Evolutionary conservation across 2,888 invertebrate species (phyloP).

Genomic region (Drosophila merina): DNA sequence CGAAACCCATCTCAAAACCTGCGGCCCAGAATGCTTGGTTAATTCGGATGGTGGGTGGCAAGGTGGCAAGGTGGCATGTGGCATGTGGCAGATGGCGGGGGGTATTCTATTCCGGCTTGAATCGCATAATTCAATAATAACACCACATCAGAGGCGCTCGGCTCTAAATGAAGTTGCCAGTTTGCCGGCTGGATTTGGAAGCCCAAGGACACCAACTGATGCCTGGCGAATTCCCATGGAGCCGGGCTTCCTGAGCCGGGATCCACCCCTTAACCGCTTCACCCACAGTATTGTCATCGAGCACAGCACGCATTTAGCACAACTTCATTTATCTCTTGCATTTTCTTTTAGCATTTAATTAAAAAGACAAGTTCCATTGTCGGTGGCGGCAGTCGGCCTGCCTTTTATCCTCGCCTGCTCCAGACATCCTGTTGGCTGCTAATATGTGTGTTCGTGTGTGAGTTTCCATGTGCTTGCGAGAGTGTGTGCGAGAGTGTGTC

Average conservation of each 20-base stretch:
- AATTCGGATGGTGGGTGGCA: constrained; percentile 6
- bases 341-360: constrained; percentile 79
- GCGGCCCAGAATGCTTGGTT: constrained; percentile 21
- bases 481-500: constrained; percentile 10
- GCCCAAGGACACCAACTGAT: constrained; percentile 14
- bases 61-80: too few relatives aligned
- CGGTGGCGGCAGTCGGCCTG: constrained; percentile 49
- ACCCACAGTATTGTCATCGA: not conserved
- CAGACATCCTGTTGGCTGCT: constrained; percentile 43
- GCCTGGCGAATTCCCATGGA: constrained; percentile 23
- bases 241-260: not conserved
- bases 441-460: constrained; percentile 17
- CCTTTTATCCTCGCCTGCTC: constrained; percentile 45
- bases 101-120: constrained; percentile 25
- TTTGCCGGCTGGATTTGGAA: constrained; percentile 47
- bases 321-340: constrained; percentile 80
- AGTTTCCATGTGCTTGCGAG: too few relatives aligned
- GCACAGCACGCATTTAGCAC: constrained; percentile 79
- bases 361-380: constrained; percentile 80
- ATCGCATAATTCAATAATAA: constrained; percentile 73
- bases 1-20: constrained; percentile 15
- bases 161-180: constrained; percentile 51
- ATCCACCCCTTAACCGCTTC: constrained; percentile 25
- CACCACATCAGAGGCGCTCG: constrained; percentile 46
- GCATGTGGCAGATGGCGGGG: constrained; percentile 12